Percentiles rank a stretch among this genome's conserved stretches.
Evolutionary conservation across 2,113 vertebrate genomes (phyloP).

Genomic region (Neolamprologus toae): DNA sequence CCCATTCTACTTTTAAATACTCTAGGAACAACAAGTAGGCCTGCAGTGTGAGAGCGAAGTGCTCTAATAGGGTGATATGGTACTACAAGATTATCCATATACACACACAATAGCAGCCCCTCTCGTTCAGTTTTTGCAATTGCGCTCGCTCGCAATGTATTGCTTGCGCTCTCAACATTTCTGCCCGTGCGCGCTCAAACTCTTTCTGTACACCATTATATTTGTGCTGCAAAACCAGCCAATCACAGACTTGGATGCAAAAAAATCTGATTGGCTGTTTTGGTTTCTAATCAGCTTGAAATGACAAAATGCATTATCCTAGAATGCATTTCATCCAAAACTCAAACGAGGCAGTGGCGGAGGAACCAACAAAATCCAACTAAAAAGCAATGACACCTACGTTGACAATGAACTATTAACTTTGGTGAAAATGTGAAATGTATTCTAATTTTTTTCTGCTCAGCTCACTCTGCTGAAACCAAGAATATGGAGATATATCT

Average conservation of each 20-base stretch:
- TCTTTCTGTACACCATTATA: background rate
- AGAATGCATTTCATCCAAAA: background rate
- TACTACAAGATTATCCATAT: too few relatives aligned
- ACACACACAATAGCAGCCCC: background rate
- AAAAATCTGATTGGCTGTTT: background rate
- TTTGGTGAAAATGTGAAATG: background rate
- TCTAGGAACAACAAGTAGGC: too few relatives aligned
- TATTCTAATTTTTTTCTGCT: background rate
- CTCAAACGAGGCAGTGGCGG: background rate
- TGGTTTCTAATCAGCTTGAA: background rate
- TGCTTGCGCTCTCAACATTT: background rate
- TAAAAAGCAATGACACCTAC: background rate
- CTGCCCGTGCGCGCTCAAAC: accelerated
- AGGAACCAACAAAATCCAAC: background rate
- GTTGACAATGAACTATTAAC: conserved; percentile 16
- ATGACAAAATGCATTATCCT: background rate
- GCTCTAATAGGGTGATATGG: too few relatives aligned
- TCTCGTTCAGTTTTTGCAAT: background rate
- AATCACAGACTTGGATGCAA: background rate
- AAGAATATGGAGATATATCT: background rate
- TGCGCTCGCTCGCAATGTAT: background rate
- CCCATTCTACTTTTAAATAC: too few relatives aligned
- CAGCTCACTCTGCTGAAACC: background rate
- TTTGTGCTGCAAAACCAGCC: background rate
- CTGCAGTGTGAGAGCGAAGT: too few relatives aligned